Percentiles rank a stretch among this genome's conserved stretches.
Conservation (phyloP, 2,797 vertebrate species). For the Anguilla anguilla region DNA sequence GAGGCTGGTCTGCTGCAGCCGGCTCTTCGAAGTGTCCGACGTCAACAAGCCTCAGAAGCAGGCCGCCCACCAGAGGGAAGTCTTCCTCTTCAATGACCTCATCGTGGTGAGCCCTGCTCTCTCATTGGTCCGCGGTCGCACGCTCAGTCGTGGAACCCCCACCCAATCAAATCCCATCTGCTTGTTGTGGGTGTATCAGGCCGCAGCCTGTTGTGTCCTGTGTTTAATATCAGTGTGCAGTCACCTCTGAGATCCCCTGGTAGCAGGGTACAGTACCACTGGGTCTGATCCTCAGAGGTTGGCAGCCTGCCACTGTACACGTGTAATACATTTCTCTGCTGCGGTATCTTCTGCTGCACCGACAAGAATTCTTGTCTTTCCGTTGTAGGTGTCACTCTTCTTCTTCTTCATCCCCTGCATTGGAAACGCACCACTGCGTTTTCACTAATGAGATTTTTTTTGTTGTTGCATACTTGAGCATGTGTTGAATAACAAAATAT, state of each 20-base stretch:
- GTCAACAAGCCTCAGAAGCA: conserved; percentile 97
- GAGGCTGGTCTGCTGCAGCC: conserved; percentile 95
- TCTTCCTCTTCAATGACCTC: conserved; percentile 98
- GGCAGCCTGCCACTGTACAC: neutral
- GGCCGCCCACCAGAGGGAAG: conserved; percentile 95
- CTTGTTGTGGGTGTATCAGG: neutral
- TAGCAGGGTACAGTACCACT: neutral
- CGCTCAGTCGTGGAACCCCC: neutral
- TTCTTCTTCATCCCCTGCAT: neutral
- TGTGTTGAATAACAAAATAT: neutral
- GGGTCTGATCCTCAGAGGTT: neutral
- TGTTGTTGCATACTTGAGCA: neutral
- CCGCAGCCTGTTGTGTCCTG: neutral
- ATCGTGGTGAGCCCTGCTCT: conserved; percentile 82
- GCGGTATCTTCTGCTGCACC: neutral
- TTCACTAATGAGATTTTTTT: neutral
- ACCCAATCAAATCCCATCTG: neutral
- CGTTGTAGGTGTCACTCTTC: neutral
- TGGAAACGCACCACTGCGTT: neutral
- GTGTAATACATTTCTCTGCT: neutral
- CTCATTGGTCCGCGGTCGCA: neutral
- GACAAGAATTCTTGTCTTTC: neutral
- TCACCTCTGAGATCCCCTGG: neutral
- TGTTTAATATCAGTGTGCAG: neutral
- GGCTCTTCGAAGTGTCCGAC: conserved; percentile 95